These are phyloP conservation scores for Pachydiplax longipennis DNA, from an alignment of 2,888 invertebrate species.

Conservation along the genomic window DNA sequence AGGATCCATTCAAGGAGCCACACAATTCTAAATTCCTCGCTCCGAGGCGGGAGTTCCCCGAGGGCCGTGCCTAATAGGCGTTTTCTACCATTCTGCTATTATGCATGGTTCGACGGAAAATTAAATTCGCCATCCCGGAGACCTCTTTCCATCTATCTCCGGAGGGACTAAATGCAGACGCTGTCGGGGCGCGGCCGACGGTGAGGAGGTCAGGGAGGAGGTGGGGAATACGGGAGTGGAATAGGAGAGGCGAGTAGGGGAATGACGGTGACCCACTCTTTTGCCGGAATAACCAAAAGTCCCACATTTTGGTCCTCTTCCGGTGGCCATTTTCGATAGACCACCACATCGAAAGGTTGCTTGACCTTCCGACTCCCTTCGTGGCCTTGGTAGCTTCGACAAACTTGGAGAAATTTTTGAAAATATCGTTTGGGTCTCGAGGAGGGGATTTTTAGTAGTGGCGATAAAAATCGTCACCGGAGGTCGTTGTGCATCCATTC, in stretches of 20 bases:
- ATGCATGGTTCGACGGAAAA: background rate
- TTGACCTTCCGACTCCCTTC: background rate
- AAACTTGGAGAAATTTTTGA: background rate
- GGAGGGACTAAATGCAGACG: background rate
- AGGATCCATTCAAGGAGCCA: background rate
- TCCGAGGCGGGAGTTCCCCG: background rate
- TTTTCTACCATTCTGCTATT: background rate
- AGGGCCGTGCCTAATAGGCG: background rate
- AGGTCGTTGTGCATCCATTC: no score
- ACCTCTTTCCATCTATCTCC: background rate
- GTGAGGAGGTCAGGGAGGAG: background rate
- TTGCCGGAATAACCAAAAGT: conserved; percentile 37
- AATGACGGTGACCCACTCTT: conserved; percentile 11
- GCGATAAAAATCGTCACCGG: background rate
- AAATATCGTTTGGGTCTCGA: background rate
- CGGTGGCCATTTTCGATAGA: background rate
- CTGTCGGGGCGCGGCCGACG: background rate
- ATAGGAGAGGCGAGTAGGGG: background rate
- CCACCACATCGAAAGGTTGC: background rate
- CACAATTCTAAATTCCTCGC: background rate
- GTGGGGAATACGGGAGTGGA: background rate
- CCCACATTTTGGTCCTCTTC: background rate
- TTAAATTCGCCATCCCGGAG: background rate
- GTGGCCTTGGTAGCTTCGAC: background rate
- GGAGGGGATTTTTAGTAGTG: background rate